Base-by-base conservation (phyloP, 1,140 invertebrate species). In the Delia radicum region DNA sequence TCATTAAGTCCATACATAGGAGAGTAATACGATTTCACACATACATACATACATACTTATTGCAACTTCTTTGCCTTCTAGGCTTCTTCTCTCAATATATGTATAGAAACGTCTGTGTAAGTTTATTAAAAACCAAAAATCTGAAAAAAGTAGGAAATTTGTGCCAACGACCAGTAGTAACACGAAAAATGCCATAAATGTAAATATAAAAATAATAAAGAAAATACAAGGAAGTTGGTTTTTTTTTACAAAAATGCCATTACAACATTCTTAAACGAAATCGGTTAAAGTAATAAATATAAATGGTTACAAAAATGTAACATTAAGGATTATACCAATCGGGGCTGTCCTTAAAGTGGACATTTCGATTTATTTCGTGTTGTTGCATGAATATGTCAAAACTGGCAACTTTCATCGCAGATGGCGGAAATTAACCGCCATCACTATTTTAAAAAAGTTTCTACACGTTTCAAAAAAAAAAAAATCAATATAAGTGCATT, bases 121-220 rank as follows among this genome's bases (percentile, higher is more conserved):
- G 31, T 29, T 18, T 33, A 26, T 63, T 26, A 24, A 69, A 69
- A 69, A 21, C 13, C 29, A 31, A 67, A 67, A 29, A 31, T 29
- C 63, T 37, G 24, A 69, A 37, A 69, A 33, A 69, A 28, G 29
- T 29, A 21, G 29, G 29, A 37, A 33, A 69, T 37, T 69, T 69
- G 65, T 69, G 65, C 65, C 65, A 69, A 69, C 65, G 65, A 69
- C 65, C 65, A 69, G 65, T 69, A 69, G 65, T 69, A 69, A 69
- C 65, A 69, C 65, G 65, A 69, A 69, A 69, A 33, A 69, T 69
- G 65, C 65, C 33, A 69, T 69, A 69, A 69, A 69, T 69, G 65
- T 69, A 69, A 69, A 69, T 69, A 69, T 69, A 33, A 69, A 69
- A 67, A 67, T 55, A 55, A 63, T 13, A 63, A 37, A 69, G 65